Percentiles rank a stretch among this genome's conserved stretches.
These are phyloP conservation scores for Petrocephalus zakoni DNA, from an alignment of 2,113 vertebrate species.

Conservation along the genomic window DNA sequence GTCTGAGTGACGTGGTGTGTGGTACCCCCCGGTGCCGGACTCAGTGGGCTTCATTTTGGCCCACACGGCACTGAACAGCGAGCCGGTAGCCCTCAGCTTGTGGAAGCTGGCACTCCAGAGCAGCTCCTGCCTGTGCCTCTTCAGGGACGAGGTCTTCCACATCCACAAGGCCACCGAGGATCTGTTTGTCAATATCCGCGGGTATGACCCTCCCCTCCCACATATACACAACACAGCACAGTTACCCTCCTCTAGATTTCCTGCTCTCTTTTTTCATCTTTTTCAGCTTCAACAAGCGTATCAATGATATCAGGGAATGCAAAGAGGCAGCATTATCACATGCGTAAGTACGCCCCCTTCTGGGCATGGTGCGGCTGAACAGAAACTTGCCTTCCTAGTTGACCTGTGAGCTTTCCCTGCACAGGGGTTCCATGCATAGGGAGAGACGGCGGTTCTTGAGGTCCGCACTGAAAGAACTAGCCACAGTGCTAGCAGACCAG, in stretches of 20 bases:
- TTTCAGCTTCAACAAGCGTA: slow-evolving; percentile 91
- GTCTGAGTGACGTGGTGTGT: neutral
- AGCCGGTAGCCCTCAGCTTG: slow-evolving; percentile 82
- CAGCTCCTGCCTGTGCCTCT: slow-evolving; percentile 92
- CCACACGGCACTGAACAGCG: slow-evolving; percentile 83
- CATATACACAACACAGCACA: neutral
- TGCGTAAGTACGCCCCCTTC: slow-evolving; percentile 68
- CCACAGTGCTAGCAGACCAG: slow-evolving; percentile 92
- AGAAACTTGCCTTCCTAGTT: neutral
- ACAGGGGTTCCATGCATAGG: slow-evolving; percentile 91
- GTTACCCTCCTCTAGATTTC: slow-evolving; percentile 5
- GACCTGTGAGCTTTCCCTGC: slow-evolving; percentile 30
- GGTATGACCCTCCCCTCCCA: slow-evolving; percentile 55
- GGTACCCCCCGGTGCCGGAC: slow-evolving; percentile 31
- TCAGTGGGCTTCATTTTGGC: slow-evolving; percentile 97
- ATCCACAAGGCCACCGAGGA: slow-evolving; percentile 97
- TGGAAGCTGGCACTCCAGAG: slow-evolving; percentile 98
- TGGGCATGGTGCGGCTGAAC: neutral
- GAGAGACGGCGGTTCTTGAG: slow-evolving; percentile 94
- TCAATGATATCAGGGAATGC: slow-evolving; percentile 96
- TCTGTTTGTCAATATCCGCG: slow-evolving; percentile 92
- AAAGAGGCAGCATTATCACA: slow-evolving; percentile 94
- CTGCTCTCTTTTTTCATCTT: slow-evolving; percentile 35
- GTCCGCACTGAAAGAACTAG: slow-evolving; percentile 91
- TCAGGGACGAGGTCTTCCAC: slow-evolving; percentile 95